Percentiles rank a stretch among this genome's conserved stretches.
Evolutionary conservation across 2,113 vertebrate genomes (phyloP).

Genomic region (Taurulus bubalis): DNA sequence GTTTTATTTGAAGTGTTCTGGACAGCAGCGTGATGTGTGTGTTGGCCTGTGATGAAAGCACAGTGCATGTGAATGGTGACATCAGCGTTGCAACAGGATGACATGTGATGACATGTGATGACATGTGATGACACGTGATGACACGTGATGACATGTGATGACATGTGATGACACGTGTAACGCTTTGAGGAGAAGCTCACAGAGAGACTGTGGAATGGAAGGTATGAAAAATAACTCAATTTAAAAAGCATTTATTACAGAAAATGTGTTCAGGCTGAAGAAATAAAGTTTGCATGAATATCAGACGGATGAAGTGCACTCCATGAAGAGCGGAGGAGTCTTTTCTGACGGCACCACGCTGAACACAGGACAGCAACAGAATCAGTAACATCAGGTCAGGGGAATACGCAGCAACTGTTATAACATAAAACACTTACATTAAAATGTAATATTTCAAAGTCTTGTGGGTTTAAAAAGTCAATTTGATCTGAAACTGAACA

Average conservation of each 20-base stretch:
- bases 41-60: conserved; percentile 22
- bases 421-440: too few species aligned
- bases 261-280: background rate
- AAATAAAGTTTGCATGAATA: background rate
- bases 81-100: conserved; percentile 14
- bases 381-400: too few species aligned
- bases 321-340: background rate
- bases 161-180: too few species aligned
- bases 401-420: too few species aligned
- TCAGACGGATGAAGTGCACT: background rate
- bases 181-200: too few species aligned
- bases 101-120: too few species aligned
- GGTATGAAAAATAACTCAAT: too few species aligned
- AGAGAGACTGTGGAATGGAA: too few species aligned
- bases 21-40: background rate
- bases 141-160: too few species aligned
- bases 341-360: background rate
- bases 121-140: too few species aligned
- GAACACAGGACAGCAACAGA: too few species aligned
- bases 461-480: background rate
- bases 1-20: conserved; percentile 42
- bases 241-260: background rate
- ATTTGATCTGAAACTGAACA: background rate
- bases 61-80: background rate
- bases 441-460: too few species aligned